Evolutionary conservation across 2,888 invertebrate genomes (phyloP).

Genomic region (Callyntrura sp.): DNA sequence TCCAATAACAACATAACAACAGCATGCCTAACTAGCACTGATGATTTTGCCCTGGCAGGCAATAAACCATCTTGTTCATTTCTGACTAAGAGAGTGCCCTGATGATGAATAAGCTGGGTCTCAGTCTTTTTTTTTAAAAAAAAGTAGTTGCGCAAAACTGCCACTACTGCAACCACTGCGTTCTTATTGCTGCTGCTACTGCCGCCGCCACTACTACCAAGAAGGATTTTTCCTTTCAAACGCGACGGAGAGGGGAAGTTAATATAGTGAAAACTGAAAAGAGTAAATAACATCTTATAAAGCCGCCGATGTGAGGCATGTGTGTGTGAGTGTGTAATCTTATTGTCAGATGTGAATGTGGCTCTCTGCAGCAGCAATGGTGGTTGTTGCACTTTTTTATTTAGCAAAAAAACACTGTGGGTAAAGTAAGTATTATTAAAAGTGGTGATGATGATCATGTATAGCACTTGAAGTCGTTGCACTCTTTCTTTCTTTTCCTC

Average conservation of each 20-base stretch:
- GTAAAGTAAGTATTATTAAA: background rate
- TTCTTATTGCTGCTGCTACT: background rate
- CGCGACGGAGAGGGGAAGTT: background rate
- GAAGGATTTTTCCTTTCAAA: background rate
- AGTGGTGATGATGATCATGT: too few species aligned
- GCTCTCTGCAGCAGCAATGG: background rate
- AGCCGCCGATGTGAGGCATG: background rate
- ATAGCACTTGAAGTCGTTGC: conserved; percentile 68
- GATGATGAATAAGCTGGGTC: background rate
- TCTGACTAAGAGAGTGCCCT: background rate
- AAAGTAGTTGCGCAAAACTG: background rate
- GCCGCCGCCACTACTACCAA: background rate
- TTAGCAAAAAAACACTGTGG: conserved; percentile 9
- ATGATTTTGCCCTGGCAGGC: background rate
- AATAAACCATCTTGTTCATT: background rate
- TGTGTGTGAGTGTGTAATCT: background rate
- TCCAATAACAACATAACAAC: background rate
- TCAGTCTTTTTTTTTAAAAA: too few species aligned
- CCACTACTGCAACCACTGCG: background rate
- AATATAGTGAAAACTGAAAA: conserved; percentile 24
- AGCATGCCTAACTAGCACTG: background rate
- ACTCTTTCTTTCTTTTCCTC: conserved; percentile 61
- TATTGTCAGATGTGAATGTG: conserved; percentile 35
- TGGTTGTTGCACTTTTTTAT: conserved; percentile 71
- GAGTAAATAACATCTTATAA: conserved; percentile 67